Evolutionary conservation across 2,797 vertebrate species (phyloP).

Genomic region (Myotis myotis): DNA sequence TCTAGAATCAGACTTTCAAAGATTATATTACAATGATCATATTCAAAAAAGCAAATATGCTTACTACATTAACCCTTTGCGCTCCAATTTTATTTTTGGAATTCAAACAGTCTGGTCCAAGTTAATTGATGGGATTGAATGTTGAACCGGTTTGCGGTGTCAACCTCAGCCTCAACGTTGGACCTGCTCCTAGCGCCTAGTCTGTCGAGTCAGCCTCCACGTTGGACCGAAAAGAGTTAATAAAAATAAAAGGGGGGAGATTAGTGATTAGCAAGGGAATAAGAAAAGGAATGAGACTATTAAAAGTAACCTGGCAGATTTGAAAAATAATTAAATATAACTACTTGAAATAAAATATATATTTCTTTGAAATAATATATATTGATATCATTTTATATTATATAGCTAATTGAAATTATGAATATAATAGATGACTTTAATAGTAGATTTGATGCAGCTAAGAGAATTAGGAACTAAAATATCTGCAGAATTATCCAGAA

Average conservation of each 20-base stretch:
- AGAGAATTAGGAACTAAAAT: neutral
- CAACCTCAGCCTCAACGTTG: too few relatives aligned
- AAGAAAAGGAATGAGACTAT: neutral
- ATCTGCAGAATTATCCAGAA: neutral
- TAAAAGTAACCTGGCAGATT: neutral
- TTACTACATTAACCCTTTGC: neutral
- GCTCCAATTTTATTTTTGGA: too few relatives aligned
- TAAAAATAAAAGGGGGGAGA: neutral
- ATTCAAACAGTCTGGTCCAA: too few relatives aligned
- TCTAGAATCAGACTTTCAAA: constrained; percentile 15
- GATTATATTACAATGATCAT: neutral
- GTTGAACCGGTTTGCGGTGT: too few relatives aligned
- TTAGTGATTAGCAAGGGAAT: neutral
- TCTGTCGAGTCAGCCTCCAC: too few relatives aligned
- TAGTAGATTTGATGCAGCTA: neutral
- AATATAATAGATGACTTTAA: neutral
- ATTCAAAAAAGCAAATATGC: neutral
- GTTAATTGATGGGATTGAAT: too few relatives aligned
- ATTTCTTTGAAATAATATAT: neutral
- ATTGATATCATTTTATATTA: neutral
- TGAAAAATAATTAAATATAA: neutral
- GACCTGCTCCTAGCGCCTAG: too few relatives aligned
- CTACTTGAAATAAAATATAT: neutral
- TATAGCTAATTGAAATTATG: neutral
- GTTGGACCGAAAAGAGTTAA: too few relatives aligned